Evolutionary conservation across 64 coral and sea anemone genomes (phyloP), one percentile per base, ranked within the genome.

Genomic region (Astreopora myriophthalma): DNA sequence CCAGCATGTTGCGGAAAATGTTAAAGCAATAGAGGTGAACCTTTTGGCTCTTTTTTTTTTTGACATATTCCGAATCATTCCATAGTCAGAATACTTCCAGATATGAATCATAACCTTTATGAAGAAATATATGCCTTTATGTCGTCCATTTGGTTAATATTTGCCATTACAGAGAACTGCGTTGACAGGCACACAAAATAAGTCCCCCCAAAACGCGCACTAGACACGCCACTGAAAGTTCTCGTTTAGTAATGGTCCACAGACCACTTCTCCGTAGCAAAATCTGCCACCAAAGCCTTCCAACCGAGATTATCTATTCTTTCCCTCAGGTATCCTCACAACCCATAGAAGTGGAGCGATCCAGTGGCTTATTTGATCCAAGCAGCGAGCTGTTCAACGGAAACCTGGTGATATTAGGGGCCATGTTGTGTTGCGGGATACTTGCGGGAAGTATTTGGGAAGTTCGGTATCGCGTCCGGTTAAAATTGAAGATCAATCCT

Each of bases 21-120:
- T 90, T 2, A 31, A 76, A 3, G 32, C 94, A 0, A 65, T 96
- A 29, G 51, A 96, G 94, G 94, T 83, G 16, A 64, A 37, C 17
- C 0, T 57, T 24, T n/a, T n/a, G n/a, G n/a, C n/a, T n/a, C n/a
- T n/a, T n/a, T n/a, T n/a, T n/a, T n/a, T n/a, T n/a, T n/a, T n/a
- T n/a, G n/a, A n/a, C n/a, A n/a, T n/a, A n/a, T n/a, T n/a, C n/a
- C n/a, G n/a, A n/a, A n/a, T n/a, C n/a, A n/a, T n/a, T n/a, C n/a
- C n/a, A n/a, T n/a, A n/a, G n/a, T n/a, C n/a, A n/a, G n/a, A n/a
- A n/a, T n/a, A n/a, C n/a, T n/a, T n/a, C n/a, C n/a, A n/a, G n/a
- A n/a, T n/a, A n/a, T n/a, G n/a, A n/a, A n/a, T n/a, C n/a, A n/a
- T n/a, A n/a, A n/a, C n/a, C n/a, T n/a, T n/a, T n/a, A n/a, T n/a